These are phyloP conservation scores for Platyura marginata DNA, from an alignment of 1,140 invertebrate genomes.

Conservation along the genomic window DNA sequence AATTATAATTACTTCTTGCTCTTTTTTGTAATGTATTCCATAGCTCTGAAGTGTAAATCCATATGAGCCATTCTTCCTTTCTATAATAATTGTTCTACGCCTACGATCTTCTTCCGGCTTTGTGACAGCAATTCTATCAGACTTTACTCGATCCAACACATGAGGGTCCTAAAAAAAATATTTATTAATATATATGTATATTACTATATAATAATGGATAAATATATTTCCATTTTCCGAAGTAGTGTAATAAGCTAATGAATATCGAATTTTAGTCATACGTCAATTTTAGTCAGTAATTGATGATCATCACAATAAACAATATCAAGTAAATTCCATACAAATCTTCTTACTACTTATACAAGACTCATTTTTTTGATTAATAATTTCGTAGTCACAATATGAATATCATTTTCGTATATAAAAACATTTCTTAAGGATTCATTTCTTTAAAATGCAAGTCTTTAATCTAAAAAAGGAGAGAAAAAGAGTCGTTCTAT, in stretches of 20 bases:
- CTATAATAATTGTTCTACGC: conserved; percentile 74
- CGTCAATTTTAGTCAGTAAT: not conserved
- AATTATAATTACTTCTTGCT: conserved; percentile 34
- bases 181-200: no score
- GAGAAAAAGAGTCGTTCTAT: no score
- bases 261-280: not conserved
- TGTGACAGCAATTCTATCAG: conserved; percentile 50
- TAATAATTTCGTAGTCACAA: no score
- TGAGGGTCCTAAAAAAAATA: conserved; percentile 25
- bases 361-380: no score
- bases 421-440: no score
- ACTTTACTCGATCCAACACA: conserved; percentile 64
- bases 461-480: no score
- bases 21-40: conserved; percentile 85
- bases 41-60: conserved; percentile 91
- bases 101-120: conserved; percentile 69
- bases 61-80: conserved; percentile 79
- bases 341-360: not conserved
- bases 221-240: not conserved
- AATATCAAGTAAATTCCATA: not conserved
- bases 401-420: no score
- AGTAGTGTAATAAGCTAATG: no score
- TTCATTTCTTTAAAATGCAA: no score
- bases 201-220: not conserved
- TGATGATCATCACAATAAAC: not conserved